Percentiles rank a stretch among this genome's conserved stretches.
Evolutionary conservation across 2,797 vertebrate species (phyloP).

Genomic region (Aplochiton taeniatus): DNA sequence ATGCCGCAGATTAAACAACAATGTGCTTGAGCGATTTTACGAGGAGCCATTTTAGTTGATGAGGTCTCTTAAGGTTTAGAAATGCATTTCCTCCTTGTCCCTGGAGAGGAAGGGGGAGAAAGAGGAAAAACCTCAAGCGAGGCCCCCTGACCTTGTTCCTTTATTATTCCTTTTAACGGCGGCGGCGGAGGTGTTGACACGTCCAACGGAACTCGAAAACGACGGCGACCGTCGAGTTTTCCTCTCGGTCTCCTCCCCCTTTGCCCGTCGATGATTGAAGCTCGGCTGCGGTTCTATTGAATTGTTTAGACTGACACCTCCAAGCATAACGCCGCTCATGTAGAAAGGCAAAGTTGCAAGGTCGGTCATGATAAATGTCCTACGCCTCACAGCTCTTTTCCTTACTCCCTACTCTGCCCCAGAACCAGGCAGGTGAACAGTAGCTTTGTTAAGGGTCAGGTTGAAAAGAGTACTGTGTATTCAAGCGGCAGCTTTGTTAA

Average conservation of each 20-base stretch:
- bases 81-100: constrained; percentile 75
- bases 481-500: no score
- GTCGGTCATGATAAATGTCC: constrained; percentile 75
- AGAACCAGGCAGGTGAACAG: neutral
- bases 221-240: constrained; percentile 75
- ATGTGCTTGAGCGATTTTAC: constrained; percentile 40
- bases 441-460: no score
- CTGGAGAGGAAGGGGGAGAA: constrained; percentile 78
- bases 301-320: constrained; percentile 86
- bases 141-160: constrained; percentile 80
- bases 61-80: constrained; percentile 80
- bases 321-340: constrained; percentile 80
- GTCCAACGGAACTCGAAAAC: constrained; percentile 82
- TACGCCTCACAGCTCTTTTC: constrained; percentile 52
- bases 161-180: constrained; percentile 82
- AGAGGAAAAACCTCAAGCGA: constrained; percentile 79
- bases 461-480: no score
- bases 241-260: constrained; percentile 43
- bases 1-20: no score
- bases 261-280: constrained; percentile 35
- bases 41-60: constrained; percentile 75
- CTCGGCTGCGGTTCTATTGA: constrained; percentile 75
- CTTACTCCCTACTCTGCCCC: constrained; percentile 54
- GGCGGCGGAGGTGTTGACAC: constrained; percentile 82
- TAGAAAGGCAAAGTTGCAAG: constrained; percentile 68